Base-by-base conservation (phyloP, 2,113 vertebrate species). In the Girardinichthys multiradiatus region DNA sequence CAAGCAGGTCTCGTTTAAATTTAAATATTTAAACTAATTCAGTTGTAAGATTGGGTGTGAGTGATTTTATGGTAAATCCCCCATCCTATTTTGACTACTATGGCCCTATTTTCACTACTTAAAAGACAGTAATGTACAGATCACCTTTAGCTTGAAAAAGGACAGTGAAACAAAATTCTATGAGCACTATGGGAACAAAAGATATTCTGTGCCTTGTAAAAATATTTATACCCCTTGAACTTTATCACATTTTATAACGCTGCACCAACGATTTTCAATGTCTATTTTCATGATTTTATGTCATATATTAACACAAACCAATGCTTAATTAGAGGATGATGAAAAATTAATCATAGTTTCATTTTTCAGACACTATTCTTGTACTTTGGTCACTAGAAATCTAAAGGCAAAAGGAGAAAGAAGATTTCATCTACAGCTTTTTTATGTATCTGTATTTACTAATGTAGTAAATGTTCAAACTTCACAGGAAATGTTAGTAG, bases 401-500 rank as follows among this genome's bases (percentile, higher is more conserved):
- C 48, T 51, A 51, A 51, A 51, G 8, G 19, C 24, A 51, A 39
- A 39, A 12, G 31, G 63, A 0, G 68, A 76, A 37, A 42, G 28
- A 45, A 68, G 59, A 66, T 26, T n/a, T 39, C 28, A 2, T 72
- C 29, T 13, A 29, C 51, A 42, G 37, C 24, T 1, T 39, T 30
- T 64, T 15, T 17, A 51, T 71, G 6, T 26, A 37, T 15, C 58
- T 4, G 14, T 62, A 57, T 27, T 33, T 30, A 24, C 57, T 0
- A 3, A 19, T n/a, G 57, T n/a, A 26, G 59, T 72, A 14, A 60
- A 0, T 11, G 57, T n/a, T 51, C 3, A 12, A n/a, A 42, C 15
- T 0, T 12, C 27, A 39, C 66, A 28, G 31, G 17, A 57, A 27
- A 33, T 39, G 76, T 61, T 45, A 68, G 64, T 77, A 83, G 79